These are phyloP conservation scores for Rhamnusium bicolor DNA, from an alignment of 2,888 invertebrate species.

Conservation along the genomic window DNA sequence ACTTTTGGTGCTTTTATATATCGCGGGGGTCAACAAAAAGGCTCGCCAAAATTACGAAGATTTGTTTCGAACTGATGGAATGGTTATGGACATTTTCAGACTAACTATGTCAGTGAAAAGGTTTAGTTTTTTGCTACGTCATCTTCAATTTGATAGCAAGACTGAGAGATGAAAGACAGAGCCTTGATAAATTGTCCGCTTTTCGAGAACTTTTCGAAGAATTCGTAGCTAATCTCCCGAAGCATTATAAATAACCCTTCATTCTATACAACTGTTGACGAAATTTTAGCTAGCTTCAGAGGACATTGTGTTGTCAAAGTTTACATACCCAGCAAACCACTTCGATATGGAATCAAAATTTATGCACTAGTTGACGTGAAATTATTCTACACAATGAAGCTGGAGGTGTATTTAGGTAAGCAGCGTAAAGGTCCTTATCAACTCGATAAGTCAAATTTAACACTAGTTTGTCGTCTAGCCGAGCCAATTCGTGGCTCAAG, in stretches of 20 bases:
- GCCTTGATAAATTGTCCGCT: constrained; percentile 23
- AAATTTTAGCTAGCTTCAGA: constrained; percentile 31
- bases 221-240: constrained; percentile 14
- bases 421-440: constrained; percentile 28
- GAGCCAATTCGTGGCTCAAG: constrained; percentile 31
- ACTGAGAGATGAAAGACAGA: constrained; percentile 1
- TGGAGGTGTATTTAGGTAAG: constrained; percentile 22
- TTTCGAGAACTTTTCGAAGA: constrained; percentile 27
- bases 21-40: constrained; percentile 16
- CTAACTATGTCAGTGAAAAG: constrained; percentile 37
- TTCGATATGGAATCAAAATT: constrained; percentile 22
- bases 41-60: constrained; percentile 26
- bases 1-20: constrained; percentile 30
- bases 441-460: constrained; percentile 3
- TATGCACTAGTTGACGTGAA: constrained; percentile 32
- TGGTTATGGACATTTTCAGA: constrained; percentile 32
- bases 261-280: constrained; percentile 18
- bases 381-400: constrained; percentile 25
- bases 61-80: constrained; percentile 35
- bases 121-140: background rate
- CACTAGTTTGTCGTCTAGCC: constrained; percentile 1
- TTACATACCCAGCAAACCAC: constrained; percentile 31
- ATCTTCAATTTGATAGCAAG: constrained; percentile 15
- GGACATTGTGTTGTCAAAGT: constrained; percentile 31
- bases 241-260: constrained; percentile 22